phyloP scores from a whole-genome alignment of 2,113 vertebrate species.

The Polypterus bichir region DNA sequence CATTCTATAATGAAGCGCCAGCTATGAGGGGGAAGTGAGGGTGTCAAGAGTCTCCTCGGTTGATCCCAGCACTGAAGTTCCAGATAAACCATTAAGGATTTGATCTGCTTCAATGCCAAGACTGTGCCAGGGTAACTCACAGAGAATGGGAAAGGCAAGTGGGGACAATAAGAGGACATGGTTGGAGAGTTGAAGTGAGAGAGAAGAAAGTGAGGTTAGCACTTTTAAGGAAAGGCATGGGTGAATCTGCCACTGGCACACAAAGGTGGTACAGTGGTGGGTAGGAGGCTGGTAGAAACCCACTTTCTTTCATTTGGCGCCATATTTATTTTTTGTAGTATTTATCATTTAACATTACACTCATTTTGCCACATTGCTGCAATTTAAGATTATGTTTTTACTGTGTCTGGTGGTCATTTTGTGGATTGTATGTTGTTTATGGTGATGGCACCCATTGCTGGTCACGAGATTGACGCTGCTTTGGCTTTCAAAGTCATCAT shows the following conservation, averaged over 20 bases:
- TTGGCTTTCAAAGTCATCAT: background rate
- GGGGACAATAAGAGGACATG: no score
- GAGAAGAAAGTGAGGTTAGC: background rate
- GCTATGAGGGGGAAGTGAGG: no score
- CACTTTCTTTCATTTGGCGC: no score
- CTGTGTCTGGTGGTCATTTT: background rate
- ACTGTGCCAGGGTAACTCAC: background rate
- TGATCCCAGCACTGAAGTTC: no score
- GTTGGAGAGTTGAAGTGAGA: background rate
- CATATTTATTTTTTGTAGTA: background rate
- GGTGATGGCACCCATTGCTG: no score
- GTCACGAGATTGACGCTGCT: background rate
- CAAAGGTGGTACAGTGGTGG: fast-evolving
- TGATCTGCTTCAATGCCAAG: no score
- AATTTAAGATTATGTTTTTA: background rate
- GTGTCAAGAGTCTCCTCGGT: no score
- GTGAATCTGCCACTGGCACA: background rate
- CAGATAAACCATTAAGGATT: no score
- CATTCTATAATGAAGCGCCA: no score
- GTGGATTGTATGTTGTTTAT: background rate
- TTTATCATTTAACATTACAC: background rate
- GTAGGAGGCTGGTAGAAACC: background rate
- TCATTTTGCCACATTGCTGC: background rate
- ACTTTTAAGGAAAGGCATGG: conserved; percentile 9
- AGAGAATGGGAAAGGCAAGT: no score